These are phyloP conservation scores for Zhuqinia jingwanae DNA, from an alignment of 2,888 invertebrate genomes.

Conservation along the genomic window DNA sequence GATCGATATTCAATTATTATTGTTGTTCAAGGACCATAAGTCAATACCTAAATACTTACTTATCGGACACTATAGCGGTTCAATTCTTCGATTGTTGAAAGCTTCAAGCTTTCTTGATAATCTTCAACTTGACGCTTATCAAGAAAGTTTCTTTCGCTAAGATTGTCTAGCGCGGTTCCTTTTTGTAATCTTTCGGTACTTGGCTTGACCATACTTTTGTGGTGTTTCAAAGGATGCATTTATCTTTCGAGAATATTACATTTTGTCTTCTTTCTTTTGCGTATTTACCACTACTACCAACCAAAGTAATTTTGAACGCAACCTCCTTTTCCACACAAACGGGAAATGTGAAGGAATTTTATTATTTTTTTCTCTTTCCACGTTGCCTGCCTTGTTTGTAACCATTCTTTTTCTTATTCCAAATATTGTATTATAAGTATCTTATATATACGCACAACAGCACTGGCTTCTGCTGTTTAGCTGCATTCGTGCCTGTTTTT, in stretches of 20 bases:
- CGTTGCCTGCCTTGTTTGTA: neutral
- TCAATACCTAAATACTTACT: too few species aligned
- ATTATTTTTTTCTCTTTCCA: constrained; percentile 4
- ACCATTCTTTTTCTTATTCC: neutral
- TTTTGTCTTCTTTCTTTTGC: constrained; percentile 3
- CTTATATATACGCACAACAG: too few species aligned
- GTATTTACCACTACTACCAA: constrained; percentile 1
- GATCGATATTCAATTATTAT: too few species aligned
- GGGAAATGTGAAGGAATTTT: constrained; percentile 39
- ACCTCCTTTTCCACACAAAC: neutral
- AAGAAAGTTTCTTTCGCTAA: too few species aligned
- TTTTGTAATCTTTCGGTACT: too few species aligned
- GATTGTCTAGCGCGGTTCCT: too few species aligned
- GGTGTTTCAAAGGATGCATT: too few species aligned
- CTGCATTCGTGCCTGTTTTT: constrained; percentile 42
- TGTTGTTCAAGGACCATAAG: too few species aligned
- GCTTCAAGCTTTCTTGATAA: too few species aligned
- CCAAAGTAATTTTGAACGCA: constrained; percentile 23
- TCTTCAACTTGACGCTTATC: too few species aligned
- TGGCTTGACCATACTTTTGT: constrained; percentile 14
- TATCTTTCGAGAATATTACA: constrained; percentile 20
- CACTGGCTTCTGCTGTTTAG: neutral
- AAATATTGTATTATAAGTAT: neutral
- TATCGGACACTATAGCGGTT: too few species aligned
- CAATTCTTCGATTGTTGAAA: too few species aligned